Evolutionary conservation across 2,797 vertebrate species (phyloP).

Genomic region (Botia almorhae): DNA sequence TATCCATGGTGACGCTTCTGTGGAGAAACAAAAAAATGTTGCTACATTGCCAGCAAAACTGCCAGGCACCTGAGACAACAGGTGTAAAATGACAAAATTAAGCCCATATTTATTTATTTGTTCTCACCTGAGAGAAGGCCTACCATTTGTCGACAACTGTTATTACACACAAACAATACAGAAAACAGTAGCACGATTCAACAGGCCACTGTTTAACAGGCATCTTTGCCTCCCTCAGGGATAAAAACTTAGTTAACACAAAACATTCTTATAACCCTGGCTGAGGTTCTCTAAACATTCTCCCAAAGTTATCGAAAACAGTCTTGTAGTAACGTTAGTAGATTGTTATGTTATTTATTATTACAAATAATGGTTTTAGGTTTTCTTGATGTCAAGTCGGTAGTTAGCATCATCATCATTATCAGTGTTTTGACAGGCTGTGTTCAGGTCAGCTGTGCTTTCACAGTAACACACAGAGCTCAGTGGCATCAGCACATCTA

Average conservation of each 20-base stretch:
- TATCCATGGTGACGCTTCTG: conserved; percentile 2
- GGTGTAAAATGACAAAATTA: background rate
- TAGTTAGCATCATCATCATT: conserved; percentile 44
- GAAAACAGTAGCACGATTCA: background rate
- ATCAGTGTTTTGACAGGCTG: conserved; percentile 53
- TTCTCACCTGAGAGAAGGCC: background rate
- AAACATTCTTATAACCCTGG: too few species aligned
- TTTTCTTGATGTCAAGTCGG: conserved; percentile 45
- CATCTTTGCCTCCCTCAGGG: background rate
- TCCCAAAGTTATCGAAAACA: too few species aligned
- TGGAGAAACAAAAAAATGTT: background rate
- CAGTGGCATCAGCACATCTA: conserved; percentile 47
- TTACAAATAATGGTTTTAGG: conserved; percentile 42
- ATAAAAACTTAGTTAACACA: background rate
- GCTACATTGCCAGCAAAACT: background rate
- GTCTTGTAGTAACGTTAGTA: too few species aligned
- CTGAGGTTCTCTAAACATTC: too few species aligned
- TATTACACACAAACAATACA: background rate
- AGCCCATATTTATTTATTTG: background rate
- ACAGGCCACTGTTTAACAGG: background rate
- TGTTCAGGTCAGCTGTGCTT: conserved; percentile 43
- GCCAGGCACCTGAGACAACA: conserved; percentile 4
- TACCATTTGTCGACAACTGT: background rate
- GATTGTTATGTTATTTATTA: too few species aligned
- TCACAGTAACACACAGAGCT: conserved; percentile 42